Base-by-base conservation (phyloP, 2,888 invertebrate species). In the Drosophila macrothrix region DNA sequence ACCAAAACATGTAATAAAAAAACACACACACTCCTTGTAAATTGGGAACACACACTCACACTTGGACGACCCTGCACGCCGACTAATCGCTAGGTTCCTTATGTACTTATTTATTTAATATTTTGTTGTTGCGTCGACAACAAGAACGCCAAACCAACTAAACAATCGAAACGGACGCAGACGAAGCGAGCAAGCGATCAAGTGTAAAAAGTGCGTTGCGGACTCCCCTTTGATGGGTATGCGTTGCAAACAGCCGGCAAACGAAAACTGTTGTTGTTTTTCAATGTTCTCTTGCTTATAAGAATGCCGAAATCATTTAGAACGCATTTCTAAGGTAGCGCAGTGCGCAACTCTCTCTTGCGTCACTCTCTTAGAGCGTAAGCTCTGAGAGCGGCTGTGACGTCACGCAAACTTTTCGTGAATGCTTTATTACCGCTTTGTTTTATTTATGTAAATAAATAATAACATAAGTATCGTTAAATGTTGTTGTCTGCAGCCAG, bases 231-330 rank as follows among this genome's bases (percentile, higher is more conserved):
- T 22, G 16, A 52, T 25, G 31, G 58, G 52, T 63, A 75, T 80
- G 76, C 80, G 78, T 76, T 69, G 78, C 80, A 70, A 77, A 78
- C 80, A 80, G 70, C 80, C 80, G 80, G 80, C 80, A 81, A 80
- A 68, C 81, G 78, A 54, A 64, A 78, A 80, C 82, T 80, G 80
- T 76, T 78, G 67, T 81, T 78, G 55, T 58, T 66, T 46, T 50
- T 41, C 61, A 56, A 60, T 62, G 75, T 67, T 69, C 68, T 72
- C 78, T 74, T 54, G 64, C 72, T 80, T 81, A 82, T 80, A 78
- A 78, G 80, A 78, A 78, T 67, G 76, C 67, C 67, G 62, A 67
- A 59, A 29, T 29, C 78, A 78, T 67, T 70, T 1, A 4, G 14
- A n/a, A 62, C 25, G 41, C 41, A 41, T 12, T 10, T 16, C 35